Evolutionary conservation across 2,797 vertebrate species (phyloP), one percentile per base, ranked within the genome.

Genomic region (Urophycis tenuis): DNA sequence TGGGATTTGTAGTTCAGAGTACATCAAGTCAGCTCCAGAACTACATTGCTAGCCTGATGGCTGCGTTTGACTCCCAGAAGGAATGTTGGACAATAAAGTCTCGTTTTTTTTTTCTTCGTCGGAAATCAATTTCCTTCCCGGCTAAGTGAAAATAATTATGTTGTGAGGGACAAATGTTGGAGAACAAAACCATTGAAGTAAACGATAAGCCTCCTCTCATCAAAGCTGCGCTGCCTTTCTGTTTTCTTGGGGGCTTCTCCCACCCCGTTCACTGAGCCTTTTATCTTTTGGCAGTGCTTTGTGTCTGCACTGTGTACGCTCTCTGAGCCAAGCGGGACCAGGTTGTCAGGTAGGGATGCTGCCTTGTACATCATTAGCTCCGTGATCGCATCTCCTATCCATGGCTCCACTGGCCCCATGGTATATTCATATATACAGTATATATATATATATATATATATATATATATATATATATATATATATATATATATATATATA

Each of bases 281-380:
- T 49, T 22, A 49, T 19, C 45, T 19, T 79, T 80, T 87, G 88
- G 87, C 85, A 80, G 35, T 22, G 74, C 75, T 79, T 87, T 78
- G 67, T 72, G 81, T 79, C 82, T 80, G 84, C 83, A 86, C 85
- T 89, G 9, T 19, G 86, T 80, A n/a, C 76, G 78, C 25, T 84
- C 78, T 83, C 76, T 71, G 82, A 85, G 83, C 82, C 71, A 64
- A 71, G 69, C 67, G 79, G 75, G 87, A 79, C 83, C 82, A 83
- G 74, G 34, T 75, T 76, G 83, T 82, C 80, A 75, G 73, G 67
- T 78, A 79, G 78, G 73, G 32, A 80, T 75, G 75, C 84, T 79
- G 83, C 80, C 89, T 86, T 87, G 81, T 82, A 91, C 82, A 83
- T 90, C 85, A 89, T 89, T 89, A 88, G 85, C 81, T 85, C 78